Evolutionary conservation across 2,113 vertebrate genomes (phyloP).

Genomic region (Dromaius novaehollandiae): DNA sequence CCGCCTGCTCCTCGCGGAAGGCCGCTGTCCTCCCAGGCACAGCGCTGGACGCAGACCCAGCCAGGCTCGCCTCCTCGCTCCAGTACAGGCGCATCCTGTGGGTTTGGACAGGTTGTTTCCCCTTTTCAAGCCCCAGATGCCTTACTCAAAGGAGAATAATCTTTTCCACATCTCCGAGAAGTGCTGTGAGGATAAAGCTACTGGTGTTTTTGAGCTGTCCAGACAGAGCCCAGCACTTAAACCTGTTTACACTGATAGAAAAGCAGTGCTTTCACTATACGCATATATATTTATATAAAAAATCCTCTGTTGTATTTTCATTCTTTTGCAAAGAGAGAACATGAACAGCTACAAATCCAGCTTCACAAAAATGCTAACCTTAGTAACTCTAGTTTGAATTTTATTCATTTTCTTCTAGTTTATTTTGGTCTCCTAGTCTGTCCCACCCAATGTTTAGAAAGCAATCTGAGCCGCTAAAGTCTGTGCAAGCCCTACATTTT

Average conservation of each 20-base stretch:
- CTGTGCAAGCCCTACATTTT: conserved; percentile 46
- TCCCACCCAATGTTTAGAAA: conserved; percentile 73
- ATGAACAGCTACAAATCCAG: neutral
- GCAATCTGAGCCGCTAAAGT: conserved; percentile 56
- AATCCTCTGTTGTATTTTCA: neutral
- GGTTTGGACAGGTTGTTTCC: neutral
- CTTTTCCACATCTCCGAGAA: neutral
- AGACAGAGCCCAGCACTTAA: neutral
- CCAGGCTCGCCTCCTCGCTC: neutral
- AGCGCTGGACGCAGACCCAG: accelerated
- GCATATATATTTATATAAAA: neutral
- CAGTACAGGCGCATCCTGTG: neutral
- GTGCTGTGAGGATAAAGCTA: neutral
- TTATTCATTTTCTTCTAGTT: conserved; percentile 45
- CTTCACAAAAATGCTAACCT: neutral
- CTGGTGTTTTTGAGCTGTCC: neutral
- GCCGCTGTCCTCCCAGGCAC: neutral
- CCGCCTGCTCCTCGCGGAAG: neutral
- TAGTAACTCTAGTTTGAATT: conserved; percentile 41
- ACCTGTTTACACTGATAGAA: neutral
- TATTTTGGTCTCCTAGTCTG: conserved; percentile 65
- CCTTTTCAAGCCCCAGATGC: neutral
- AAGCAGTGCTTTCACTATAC: neutral
- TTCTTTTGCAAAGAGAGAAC: neutral
- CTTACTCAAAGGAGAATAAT: neutral